These are phyloP conservation scores for Microctenopoma lineatum DNA, from an alignment of 2,797 vertebrate genomes.

Conservation along the genomic window DNA sequence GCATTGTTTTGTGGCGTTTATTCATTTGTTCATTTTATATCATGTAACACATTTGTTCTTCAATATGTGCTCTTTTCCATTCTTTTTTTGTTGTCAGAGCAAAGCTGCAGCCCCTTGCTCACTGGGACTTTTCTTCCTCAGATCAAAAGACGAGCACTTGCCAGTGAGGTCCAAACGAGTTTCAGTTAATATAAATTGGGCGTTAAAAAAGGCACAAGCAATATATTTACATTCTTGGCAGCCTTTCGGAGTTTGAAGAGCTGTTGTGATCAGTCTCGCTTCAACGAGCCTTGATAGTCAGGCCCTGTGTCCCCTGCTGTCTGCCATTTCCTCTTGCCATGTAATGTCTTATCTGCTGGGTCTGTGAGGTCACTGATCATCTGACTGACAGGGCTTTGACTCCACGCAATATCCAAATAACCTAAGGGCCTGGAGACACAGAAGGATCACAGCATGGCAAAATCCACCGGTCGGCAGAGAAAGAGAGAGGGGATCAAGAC, in stretches of 20 bases:
- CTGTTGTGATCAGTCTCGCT: slow-evolving; percentile 74
- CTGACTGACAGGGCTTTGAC: slow-evolving; percentile 83
- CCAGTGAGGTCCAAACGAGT: slow-evolving; percentile 38
- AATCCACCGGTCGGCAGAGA: slow-evolving; percentile 49
- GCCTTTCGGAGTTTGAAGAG: slow-evolving; percentile 60
- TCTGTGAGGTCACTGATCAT: slow-evolving; percentile 80
- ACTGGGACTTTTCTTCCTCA: slow-evolving; percentile 6
- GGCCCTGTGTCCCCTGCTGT: slow-evolving; percentile 72
- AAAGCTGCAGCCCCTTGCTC: slow-evolving; percentile 26
- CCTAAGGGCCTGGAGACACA: slow-evolving; percentile 67
- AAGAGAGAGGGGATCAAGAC: slow-evolving; percentile 45
- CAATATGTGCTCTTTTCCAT: background rate
- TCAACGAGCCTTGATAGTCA: slow-evolving; percentile 71
- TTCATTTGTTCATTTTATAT: too few species aligned
- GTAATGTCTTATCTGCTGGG: slow-evolving; percentile 77
- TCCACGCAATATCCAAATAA: slow-evolving; percentile 77
- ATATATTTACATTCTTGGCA: slow-evolving; percentile 65
- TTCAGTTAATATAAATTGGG: slow-evolving; percentile 49
- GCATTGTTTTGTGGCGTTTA: slow-evolving; percentile 19
- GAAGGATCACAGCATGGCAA: slow-evolving; percentile 67
- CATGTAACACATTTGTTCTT: background rate
- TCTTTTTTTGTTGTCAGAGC: slow-evolving; percentile 11
- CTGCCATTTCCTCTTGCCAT: slow-evolving; percentile 76
- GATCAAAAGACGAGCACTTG: slow-evolving; percentile 34
- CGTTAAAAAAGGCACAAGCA: slow-evolving; percentile 40